phyloP scores from a whole-genome alignment of 2,888 invertebrate species.

The Noctua fimbriata region DNA sequence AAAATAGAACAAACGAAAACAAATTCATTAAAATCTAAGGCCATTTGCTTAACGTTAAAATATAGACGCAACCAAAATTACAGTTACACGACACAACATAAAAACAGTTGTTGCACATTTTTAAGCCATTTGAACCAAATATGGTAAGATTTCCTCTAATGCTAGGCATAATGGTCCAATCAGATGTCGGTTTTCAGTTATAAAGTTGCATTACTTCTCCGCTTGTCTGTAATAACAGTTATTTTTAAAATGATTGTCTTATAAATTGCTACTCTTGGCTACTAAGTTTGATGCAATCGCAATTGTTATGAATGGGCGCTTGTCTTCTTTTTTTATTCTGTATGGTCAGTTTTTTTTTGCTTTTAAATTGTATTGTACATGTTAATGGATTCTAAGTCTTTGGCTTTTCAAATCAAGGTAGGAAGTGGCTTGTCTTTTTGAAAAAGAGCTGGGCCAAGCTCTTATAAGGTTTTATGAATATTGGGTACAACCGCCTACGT shows the following conservation, averaged over 20 bases:
- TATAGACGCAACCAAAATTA: constrained; percentile 36
- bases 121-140: constrained; percentile 43
- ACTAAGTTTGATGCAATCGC: constrained; percentile 19
- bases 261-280: constrained; percentile 41
- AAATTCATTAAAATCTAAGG: neutral
- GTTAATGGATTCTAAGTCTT: neutral
- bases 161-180: constrained; percentile 49
- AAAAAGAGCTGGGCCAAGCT: neutral
- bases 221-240: constrained; percentile 48
- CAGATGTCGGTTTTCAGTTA: constrained; percentile 42
- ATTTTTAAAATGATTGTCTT: constrained; percentile 51
- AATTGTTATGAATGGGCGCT: constrained; percentile 7
- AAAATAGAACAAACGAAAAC: neutral
- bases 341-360: neutral
- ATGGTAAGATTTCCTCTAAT: constrained; percentile 42
- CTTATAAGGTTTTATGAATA: neutral
- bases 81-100: constrained; percentile 23
- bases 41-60: constrained; percentile 3
- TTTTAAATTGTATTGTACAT: neutral
- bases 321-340: neutral
- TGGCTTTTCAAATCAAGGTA: constrained; percentile 11
- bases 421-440: neutral
- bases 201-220: constrained; percentile 42
- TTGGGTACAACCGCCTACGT: neutral
- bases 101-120: constrained; percentile 48